Conservation (phyloP, 2,797 vertebrate genomes). For the Microhierax caerulescens region DNA sequence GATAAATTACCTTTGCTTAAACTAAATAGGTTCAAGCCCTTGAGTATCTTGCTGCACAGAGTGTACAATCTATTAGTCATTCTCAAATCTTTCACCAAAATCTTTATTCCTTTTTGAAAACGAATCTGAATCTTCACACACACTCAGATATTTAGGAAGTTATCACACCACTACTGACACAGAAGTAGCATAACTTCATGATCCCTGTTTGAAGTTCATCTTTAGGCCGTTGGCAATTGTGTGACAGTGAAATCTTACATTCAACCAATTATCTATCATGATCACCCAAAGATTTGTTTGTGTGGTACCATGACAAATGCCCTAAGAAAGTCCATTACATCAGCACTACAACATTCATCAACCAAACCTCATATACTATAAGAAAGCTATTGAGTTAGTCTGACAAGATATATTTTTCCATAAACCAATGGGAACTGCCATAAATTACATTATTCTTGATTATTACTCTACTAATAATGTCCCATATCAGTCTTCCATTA, state of each 20-base stretch:
- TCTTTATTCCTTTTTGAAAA: neutral
- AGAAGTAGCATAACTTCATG: neutral
- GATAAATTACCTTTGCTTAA: neutral
- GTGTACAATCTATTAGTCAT: neutral
- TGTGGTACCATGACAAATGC: constrained; percentile 23
- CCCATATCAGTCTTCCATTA: constrained; percentile 13
- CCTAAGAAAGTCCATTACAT: constrained; percentile 31
- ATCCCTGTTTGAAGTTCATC: neutral
- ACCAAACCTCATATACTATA: neutral
- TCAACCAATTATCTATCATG: neutral
- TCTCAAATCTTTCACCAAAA: neutral
- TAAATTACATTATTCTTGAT: constrained; percentile 52
- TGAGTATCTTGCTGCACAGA: neutral
- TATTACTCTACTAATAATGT: constrained; percentile 52
- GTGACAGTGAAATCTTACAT: neutral
- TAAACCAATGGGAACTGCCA: constrained; percentile 38
- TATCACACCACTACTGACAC: neutral
- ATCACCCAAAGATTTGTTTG: neutral
- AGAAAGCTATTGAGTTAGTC: constrained; percentile 18
- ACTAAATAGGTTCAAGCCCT: neutral
- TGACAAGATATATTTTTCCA: constrained; percentile 38
- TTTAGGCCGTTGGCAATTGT: neutral
- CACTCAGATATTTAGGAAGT: neutral
- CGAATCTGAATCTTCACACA: neutral
- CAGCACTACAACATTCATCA: neutral